phyloP scores from a whole-genome alignment of 2,113 vertebrate genomes.

The Hassar affinis region DNA sequence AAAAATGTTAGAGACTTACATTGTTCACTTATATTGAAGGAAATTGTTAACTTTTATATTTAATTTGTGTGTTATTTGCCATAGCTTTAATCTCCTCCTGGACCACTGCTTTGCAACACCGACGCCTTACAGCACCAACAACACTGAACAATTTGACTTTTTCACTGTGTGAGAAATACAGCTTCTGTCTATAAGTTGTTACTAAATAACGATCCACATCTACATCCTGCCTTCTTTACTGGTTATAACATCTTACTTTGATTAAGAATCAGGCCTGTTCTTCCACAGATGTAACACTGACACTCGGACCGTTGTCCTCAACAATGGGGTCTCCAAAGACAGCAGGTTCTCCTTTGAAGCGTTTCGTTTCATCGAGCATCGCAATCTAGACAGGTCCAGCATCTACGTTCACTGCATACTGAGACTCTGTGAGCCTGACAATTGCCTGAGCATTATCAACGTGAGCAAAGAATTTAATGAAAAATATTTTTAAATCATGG shows the following conservation, averaged over 20 bases:
- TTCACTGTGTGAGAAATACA: constrained; percentile 66
- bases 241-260: neutral
- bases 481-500: neutral
- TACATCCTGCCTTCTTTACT: neutral
- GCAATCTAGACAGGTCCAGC: constrained; percentile 63
- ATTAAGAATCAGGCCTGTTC: neutral
- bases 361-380: constrained; percentile 75
- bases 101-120: constrained; percentile 77
- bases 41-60: constrained; percentile 9
- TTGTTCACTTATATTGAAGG: neutral
- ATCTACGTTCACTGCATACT: constrained; percentile 76
- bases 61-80: constrained; percentile 29
- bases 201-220: neutral
- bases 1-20: neutral
- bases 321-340: constrained; percentile 63
- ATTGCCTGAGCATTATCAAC: constrained; percentile 63
- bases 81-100: constrained; percentile 73
- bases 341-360: constrained; percentile 73
- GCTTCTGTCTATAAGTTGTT: neutral
- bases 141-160: constrained; percentile 62
- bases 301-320: constrained; percentile 52
- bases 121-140: constrained; percentile 57
- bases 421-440: constrained; percentile 72
- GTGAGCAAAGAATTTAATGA: constrained; percentile 63
- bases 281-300: constrained; percentile 62